These are phyloP conservation scores for Glaucidium brasilianum DNA, from an alignment of 2,113 vertebrate species.

Conservation along the genomic window DNA sequence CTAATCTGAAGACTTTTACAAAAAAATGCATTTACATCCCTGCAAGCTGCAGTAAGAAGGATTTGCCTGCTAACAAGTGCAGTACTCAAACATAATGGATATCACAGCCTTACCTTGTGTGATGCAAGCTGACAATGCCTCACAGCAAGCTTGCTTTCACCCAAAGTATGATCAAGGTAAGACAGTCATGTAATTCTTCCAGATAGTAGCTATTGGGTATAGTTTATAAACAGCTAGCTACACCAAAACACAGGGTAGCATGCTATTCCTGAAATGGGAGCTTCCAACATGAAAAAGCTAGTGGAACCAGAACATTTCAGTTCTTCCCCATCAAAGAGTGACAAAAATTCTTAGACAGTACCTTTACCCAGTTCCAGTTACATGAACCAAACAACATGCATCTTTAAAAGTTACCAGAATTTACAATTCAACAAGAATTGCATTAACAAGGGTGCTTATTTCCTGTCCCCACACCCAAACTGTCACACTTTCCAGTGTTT, in stretches of 20 bases:
- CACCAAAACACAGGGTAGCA: not conserved
- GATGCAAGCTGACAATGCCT: not conserved
- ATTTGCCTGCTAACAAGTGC: not conserved
- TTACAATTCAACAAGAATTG: not conserved
- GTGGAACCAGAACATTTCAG: not conserved
- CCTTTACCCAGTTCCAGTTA: not conserved
- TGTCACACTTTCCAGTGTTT: not conserved
- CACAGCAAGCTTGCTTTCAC: not conserved
- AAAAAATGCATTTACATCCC: not conserved
- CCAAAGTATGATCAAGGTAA: not conserved
- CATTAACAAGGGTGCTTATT: not conserved
- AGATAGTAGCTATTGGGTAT: not conserved
- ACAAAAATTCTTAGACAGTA: not conserved
- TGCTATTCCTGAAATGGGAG: not conserved
- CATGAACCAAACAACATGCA: not conserved
- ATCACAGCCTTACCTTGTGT: not conserved
- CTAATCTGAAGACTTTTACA: not conserved
- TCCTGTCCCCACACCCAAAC: not conserved
- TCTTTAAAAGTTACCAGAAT: not conserved
- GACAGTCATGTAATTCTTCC: not conserved
- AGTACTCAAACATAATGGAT: not conserved
- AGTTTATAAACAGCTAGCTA: not conserved
- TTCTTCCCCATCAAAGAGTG: not conserved
- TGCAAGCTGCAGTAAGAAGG: not conserved
- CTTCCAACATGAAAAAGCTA: not conserved